Conservation (phyloP, 92 coral and sea anemone species). For the Muricea muricata region DNA sequence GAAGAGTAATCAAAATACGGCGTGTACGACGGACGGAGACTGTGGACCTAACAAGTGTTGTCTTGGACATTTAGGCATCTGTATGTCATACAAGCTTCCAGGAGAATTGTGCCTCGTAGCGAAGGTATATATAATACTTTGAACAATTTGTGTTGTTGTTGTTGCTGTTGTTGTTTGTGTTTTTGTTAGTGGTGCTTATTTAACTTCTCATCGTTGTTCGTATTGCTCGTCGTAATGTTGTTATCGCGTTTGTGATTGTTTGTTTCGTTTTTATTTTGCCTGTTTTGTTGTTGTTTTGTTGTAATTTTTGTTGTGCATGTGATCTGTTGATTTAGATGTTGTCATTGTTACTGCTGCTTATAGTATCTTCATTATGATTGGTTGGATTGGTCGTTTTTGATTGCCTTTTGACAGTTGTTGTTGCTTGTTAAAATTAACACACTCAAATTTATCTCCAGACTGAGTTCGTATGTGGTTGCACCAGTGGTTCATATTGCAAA, state of each 20-base stretch:
- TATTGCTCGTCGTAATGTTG: not conserved
- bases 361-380: too few species aligned
- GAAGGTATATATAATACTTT: too few species aligned
- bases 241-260: not conserved
- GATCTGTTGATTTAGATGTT: not conserved
- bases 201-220: not conserved
- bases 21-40: slow-evolving; percentile 67
- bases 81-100: slow-evolving; percentile 56
- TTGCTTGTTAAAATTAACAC: not conserved
- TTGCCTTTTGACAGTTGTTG: too few species aligned
- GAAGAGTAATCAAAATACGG: not conserved
- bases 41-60: slow-evolving; percentile 77
- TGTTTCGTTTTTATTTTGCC: not conserved
- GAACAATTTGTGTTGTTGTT: too few species aligned
- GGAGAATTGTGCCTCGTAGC: slow-evolving; percentile 75
- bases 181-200: not conserved
- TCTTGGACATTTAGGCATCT: slow-evolving; percentile 68
- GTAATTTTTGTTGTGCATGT: not conserved
- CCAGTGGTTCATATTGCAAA: slow-evolving; percentile 22
- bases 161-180: not conserved
- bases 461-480: slow-evolving; percentile 28
- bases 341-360: not conserved
- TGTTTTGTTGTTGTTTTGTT: not conserved
- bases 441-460: not conserved
- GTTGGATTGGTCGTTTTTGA: not conserved